phyloP scores from a whole-genome alignment of 1,140 invertebrate genomes.

The Tetramorium parvispinum region DNA sequence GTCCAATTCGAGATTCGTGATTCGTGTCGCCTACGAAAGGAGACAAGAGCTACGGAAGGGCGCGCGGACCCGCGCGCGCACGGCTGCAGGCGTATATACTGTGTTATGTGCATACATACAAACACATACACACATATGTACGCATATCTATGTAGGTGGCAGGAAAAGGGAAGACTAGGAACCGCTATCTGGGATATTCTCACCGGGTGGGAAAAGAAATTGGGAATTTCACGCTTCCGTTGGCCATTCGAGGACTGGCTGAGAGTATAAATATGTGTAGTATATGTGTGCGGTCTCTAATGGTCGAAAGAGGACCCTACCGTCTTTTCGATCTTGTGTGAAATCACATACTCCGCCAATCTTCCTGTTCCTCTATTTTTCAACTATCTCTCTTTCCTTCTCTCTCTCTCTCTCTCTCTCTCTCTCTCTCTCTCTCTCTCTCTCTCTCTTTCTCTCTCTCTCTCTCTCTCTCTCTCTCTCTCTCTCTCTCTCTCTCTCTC shows the following conservation, averaged over 20 bases:
- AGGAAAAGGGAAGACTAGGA: conserved; percentile 22
- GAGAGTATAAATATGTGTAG: conserved; percentile 68
- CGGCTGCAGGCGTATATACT: not conserved
- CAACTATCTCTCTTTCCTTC: not conserved
- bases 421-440: not conserved
- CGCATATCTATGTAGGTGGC: not conserved
- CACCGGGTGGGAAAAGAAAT: conserved; percentile 81
- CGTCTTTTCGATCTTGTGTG: conserved; percentile 69
- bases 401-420: no score
- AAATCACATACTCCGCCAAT: conserved; percentile 59
- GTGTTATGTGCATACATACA: not conserved
- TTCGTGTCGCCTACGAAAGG: conserved; percentile 67
- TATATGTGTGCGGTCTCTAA: conserved; percentile 71
- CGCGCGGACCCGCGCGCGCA: not conserved
- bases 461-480: not conserved
- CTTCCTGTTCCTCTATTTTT: conserved; percentile 49
- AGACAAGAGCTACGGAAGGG: conserved; percentile 50
- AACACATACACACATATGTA: not conserved
- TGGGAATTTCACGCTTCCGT: conserved; percentile 85
- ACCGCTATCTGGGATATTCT: conserved; percentile 72
- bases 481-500: not conserved
- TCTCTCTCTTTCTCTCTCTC: not conserved
- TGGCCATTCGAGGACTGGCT: conserved; percentile 75
- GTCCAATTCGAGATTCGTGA: conserved; percentile 72
- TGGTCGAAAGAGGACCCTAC: conserved; percentile 64